A percentile compares a stretch with the other conserved stretches of the same genome.
Conservation (phyloP, 2,797 vertebrate species). For the Argyrosomus regius region DNA sequence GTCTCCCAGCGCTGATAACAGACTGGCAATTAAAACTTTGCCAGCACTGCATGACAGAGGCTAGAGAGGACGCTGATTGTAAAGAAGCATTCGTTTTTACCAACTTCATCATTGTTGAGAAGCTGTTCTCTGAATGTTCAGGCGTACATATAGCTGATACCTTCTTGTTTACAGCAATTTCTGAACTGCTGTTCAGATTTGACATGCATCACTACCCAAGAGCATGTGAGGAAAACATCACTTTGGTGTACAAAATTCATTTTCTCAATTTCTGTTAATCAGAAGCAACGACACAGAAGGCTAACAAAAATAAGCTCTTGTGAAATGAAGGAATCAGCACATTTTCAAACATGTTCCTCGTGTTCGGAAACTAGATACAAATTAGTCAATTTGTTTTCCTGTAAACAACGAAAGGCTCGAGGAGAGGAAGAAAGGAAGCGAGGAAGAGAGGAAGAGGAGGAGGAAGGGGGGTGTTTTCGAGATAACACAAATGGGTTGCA, state of each 20-base stretch:
- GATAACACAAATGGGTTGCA: conserved; percentile 18
- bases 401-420: neutral
- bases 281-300: neutral
- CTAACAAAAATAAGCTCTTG: neutral
- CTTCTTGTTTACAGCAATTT: conserved; percentile 19
- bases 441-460: neutral
- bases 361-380: neutral
- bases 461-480: neutral
- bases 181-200: neutral
- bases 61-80: neutral
- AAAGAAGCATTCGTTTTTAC: neutral
- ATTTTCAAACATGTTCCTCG: conserved; percentile 18
- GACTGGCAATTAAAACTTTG: conserved; percentile 8
- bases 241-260: neutral
- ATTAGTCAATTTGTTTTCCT: conserved; percentile 13
- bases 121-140: neutral
- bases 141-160: neutral
- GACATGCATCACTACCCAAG: conserved; percentile 6
- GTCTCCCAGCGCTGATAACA: neutral
- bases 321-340: neutral
- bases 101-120: neutral
- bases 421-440: neutral
- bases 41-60: neutral
- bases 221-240: conserved; percentile 4
- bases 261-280: conserved; percentile 10